These are phyloP conservation scores for Bibio marci DNA, from an alignment of 2,888 invertebrate genomes.

Conservation along the genomic window DNA sequence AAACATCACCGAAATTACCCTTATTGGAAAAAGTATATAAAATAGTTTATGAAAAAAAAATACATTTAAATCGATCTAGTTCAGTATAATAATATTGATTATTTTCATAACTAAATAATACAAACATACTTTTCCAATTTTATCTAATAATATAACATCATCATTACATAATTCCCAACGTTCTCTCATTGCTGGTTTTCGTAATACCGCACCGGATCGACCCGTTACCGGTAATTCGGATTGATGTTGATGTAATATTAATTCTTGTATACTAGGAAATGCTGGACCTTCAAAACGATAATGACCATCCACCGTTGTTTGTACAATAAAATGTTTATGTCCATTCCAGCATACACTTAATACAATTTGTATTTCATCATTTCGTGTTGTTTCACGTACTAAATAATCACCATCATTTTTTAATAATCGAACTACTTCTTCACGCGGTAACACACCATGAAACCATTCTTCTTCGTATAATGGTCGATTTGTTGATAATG, in stretches of 20 bases:
- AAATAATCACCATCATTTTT: constrained; percentile 89
- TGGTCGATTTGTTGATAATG: constrained; percentile 40
- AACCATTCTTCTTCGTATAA: constrained; percentile 92
- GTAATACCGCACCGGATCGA: constrained; percentile 76
- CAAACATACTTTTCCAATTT: constrained; percentile 73
- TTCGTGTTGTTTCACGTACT: constrained; percentile 81
- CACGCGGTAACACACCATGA: constrained; percentile 88
- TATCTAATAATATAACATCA: constrained; percentile 77
- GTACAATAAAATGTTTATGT: constrained; percentile 94
- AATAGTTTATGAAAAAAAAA: constrained; percentile 1
- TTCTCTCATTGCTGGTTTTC: constrained; percentile 72
- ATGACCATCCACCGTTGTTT: constrained; percentile 81
- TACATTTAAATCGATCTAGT: not conserved
- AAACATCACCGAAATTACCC: constrained; percentile 98
- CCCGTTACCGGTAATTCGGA: constrained; percentile 80
- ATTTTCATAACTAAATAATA: constrained; percentile 1
- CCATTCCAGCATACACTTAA: constrained; percentile 92
- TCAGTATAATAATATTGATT: constrained; percentile 1
- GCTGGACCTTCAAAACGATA: constrained; percentile 88
- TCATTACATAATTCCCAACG: constrained; percentile 94
- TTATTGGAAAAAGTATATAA: constrained; percentile 22
- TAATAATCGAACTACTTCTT: constrained; percentile 83
- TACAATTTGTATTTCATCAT: constrained; percentile 83
- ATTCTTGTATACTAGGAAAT: constrained; percentile 81
- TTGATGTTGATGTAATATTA: constrained; percentile 76